Percentiles rank a stretch among this genome's conserved stretches.
These are phyloP conservation scores for Standfussiana lucernea DNA, from an alignment of 2,888 invertebrate species.

Conservation along the genomic window DNA sequence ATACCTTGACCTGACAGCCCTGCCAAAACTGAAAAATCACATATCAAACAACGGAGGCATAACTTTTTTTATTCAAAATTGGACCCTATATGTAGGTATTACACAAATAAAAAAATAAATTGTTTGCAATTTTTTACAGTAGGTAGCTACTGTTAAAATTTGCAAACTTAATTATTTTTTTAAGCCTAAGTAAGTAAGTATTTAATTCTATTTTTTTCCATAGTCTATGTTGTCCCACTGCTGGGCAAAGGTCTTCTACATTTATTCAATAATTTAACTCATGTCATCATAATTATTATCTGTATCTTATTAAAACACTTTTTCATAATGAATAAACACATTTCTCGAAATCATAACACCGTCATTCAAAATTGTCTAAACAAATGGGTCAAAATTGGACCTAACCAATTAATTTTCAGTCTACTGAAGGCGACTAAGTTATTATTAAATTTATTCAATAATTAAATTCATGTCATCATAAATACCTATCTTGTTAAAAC, in stretches of 20 bases:
- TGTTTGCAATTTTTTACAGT: too few relatives aligned
- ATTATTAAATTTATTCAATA: not conserved
- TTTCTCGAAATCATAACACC: not conserved
- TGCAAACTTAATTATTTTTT: not conserved
- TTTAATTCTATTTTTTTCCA: too few relatives aligned
- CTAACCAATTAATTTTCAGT: not conserved
- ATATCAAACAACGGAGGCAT: not conserved
- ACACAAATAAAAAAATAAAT: too few relatives aligned
- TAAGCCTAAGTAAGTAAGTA: not conserved
- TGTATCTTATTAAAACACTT: not conserved
- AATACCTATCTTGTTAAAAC: not conserved
- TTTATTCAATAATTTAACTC: too few relatives aligned
- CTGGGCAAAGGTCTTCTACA: too few relatives aligned
- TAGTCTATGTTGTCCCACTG: too few relatives aligned
- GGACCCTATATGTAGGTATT: too few relatives aligned
- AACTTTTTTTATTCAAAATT: not conserved
- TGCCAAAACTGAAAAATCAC: constrained; percentile 38
- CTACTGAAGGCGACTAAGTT: not conserved
- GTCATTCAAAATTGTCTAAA: not conserved
- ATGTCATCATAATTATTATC: too few relatives aligned
- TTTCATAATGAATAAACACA: not conserved
- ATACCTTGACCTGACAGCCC: constrained; percentile 3
- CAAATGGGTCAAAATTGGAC: not conserved
- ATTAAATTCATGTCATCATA: not conserved
- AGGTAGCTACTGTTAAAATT: not conserved